phyloP scores from a whole-genome alignment of 1,140 invertebrate species.

The Triops longicaudatus region DNA sequence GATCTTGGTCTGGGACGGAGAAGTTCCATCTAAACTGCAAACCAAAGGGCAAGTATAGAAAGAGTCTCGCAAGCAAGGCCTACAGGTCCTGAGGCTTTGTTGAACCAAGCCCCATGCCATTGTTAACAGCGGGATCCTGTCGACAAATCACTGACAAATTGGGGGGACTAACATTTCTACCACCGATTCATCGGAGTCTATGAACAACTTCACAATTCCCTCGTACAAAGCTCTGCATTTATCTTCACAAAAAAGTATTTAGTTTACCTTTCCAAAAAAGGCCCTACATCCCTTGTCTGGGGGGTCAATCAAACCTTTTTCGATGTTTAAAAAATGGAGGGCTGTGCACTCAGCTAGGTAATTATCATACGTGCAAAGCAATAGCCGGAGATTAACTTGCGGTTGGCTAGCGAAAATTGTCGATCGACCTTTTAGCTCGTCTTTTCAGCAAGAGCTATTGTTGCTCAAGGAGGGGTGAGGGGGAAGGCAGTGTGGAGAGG shows the following conservation, averaged over 20 bases:
- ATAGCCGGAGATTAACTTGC: background rate
- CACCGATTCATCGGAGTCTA: background rate
- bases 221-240: background rate
- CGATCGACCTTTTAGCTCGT: background rate
- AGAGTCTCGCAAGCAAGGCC: background rate
- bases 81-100: background rate
- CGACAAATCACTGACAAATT: constrained; percentile 15
- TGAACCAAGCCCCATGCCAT: constrained; percentile 10
- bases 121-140: constrained; percentile 13
- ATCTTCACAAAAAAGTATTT: background rate
- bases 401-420: background rate
- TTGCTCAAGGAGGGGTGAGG: background rate
- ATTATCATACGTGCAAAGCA: background rate
- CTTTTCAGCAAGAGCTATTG: background rate
- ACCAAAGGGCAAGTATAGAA: background rate
- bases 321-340: background rate
- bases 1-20: constrained; percentile 5
- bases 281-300: background rate
- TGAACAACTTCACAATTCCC: background rate
- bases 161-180: background rate
- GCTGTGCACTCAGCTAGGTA: background rate
- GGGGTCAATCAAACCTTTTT: too few relatives aligned
- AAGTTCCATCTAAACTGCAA: background rate
- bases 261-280: background rate
- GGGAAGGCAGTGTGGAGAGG: background rate